Evolutionary conservation across 2,888 invertebrate genomes (phyloP), one percentile per base, ranked within the genome.

Genomic region (Drosophila meridiana): DNA sequence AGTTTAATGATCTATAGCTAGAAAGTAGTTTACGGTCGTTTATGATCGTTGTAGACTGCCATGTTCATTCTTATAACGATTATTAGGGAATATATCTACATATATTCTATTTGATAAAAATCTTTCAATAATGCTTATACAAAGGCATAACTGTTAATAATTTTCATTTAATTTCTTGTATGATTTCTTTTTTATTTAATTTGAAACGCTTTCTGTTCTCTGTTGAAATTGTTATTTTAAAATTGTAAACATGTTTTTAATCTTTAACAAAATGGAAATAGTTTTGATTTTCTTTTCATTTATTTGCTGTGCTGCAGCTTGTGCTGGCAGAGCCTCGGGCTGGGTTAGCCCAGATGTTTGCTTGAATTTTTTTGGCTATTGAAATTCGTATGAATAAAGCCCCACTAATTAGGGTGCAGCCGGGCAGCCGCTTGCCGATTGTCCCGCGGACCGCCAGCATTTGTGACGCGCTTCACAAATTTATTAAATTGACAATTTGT

Each of bases 401-500:
- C 73, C 75, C 76, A 73, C 87, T 90, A 86, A 86, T 86, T 89
- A 71, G 90, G 78, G 60, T 77, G 84, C 82, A 76, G 74, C 77
- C 48, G 65, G 77, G 81, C 78, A 74, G 76, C 80, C 42, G 65
- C 20, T 20, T 20, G 20, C 20, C 59, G 34, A 63, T 67, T 73
- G 76, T 64, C 53, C 26, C 62, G 69, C 48, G 61, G 63, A 63
- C 66, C 63, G 57, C 40, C 68, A 30, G 73, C 78, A 81, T 73
- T 42, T 43, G 60, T 42, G 55, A 68, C 28, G 52, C 67, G 59
- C 63, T 78, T 65, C 45, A 73, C 61, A 71, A 76, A 84, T 88
- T 74, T 86, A 73, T 73, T 77, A 90, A 88, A 90, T 90, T 90
- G 89, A 77, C 80, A 77, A 90, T 83, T 83, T 76, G 74, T 55